These are phyloP conservation scores for Platyscapa corneri DNA, from an alignment of 1,140 invertebrate species.

Conservation along the genomic window DNA sequence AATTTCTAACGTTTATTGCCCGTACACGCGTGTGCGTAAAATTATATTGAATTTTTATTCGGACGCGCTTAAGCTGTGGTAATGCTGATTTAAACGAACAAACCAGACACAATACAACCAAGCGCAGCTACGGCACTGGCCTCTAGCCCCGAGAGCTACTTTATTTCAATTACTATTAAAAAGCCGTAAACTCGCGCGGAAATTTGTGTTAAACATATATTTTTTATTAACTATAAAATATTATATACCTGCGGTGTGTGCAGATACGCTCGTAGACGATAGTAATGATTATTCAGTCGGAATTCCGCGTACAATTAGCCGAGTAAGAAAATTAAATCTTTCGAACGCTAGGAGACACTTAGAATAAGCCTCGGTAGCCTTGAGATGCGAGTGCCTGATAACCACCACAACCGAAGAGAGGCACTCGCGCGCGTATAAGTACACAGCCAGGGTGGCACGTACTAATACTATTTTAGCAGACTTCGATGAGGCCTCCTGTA, in stretches of 20 bases:
- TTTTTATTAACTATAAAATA: conserved; percentile 8
- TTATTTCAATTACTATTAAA: background rate
- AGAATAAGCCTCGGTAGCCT: conserved; percentile 32
- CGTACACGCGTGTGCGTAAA: too few species aligned
- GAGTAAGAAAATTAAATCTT: conserved; percentile 37
- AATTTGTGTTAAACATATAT: background rate
- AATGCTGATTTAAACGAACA: background rate
- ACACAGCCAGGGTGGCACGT: too few species aligned
- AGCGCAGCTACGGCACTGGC: background rate
- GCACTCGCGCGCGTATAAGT: too few species aligned
- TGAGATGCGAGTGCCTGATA: conserved; percentile 12
- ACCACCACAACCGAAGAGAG: background rate
- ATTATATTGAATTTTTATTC: too few species aligned
- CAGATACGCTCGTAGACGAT: background rate
- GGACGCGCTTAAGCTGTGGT: too few species aligned
- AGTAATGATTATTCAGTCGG: conserved; percentile 25
- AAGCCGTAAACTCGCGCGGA: background rate
- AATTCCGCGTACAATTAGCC: conserved; percentile 43
- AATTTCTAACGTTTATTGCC: too few species aligned
- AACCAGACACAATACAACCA: background rate
- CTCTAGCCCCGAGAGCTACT: too few species aligned
- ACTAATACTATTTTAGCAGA: background rate
- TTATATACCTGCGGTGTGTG: conserved; percentile 7
- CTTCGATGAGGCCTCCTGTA: conserved; percentile 28
- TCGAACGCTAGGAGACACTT: conserved; percentile 34